Percentiles rank a stretch among this genome's conserved stretches.
Evolutionary conservation across 2,797 vertebrate species (phyloP).

Genomic region (Centroberyx gerrardi): DNA sequence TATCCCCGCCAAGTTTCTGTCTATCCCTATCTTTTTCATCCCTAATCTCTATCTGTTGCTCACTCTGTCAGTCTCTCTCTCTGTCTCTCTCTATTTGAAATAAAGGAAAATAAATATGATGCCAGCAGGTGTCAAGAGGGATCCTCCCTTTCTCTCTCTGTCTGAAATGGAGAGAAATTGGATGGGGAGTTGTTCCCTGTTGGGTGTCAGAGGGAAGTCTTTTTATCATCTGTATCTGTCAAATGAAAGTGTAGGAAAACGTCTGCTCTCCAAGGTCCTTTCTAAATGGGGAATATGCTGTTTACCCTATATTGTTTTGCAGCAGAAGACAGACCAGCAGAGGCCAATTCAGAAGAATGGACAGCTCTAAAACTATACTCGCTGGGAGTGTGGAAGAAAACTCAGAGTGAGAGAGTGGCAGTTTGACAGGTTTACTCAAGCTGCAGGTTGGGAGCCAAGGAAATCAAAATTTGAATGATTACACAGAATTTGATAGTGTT

Average conservation of each 20-base stretch:
- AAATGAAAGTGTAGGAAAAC: conserved; percentile 46
- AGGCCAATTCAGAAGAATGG: conserved; percentile 9
- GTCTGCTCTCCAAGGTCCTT: conserved; percentile 46
- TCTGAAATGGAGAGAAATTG: conserved; percentile 59
- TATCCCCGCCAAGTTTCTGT: conserved; percentile 19
- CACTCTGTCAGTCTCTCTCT: conserved; percentile 28
- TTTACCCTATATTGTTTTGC: conserved; percentile 31
- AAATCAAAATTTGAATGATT: no score
- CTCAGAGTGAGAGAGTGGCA: no score
- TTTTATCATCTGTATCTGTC: conserved; percentile 68
- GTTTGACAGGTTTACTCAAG: no score
- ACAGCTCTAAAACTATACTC: neutral
- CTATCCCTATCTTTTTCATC: conserved; percentile 14
- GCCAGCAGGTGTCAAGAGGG: conserved; percentile 51
- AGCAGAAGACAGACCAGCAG: conserved; percentile 32
- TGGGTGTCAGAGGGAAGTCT: conserved; percentile 52
- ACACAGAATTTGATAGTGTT: no score
- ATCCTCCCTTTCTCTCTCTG: conserved; percentile 31
- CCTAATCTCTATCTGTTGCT: conserved; percentile 42
- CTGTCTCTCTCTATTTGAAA: conserved; percentile 40
- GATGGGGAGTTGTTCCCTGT: conserved; percentile 50
- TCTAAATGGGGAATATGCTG: conserved; percentile 35
- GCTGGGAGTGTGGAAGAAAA: neutral
- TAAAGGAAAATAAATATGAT: conserved; percentile 58
- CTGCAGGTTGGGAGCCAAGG: no score